A percentile compares a stretch with the other conserved stretches of the same genome.
Evolutionary conservation across 1,140 invertebrate species (phyloP).

Genomic region (Tribolium madens): DNA sequence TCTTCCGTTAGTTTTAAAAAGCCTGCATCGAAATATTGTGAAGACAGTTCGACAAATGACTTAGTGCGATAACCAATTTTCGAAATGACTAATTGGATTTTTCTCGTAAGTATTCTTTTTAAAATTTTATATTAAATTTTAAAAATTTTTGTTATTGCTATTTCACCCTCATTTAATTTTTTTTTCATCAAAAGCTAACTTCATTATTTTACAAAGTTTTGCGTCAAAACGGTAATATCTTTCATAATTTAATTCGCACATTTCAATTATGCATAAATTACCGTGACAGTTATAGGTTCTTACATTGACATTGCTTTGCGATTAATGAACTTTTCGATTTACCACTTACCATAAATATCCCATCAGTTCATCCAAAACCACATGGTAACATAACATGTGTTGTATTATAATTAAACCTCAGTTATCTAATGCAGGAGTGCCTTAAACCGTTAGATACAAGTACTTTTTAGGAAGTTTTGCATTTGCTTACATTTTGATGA

Average conservation of each 20-base stretch:
- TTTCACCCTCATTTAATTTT: neutral
- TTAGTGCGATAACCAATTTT: slow-evolving; percentile 24
- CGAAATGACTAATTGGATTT: slow-evolving; percentile 16
- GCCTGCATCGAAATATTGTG: slow-evolving; percentile 52
- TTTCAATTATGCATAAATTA: slow-evolving; percentile 10
- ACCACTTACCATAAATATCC: neutral
- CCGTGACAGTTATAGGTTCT: neutral
- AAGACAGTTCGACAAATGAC: slow-evolving; percentile 52
- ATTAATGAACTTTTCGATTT: slow-evolving; percentile 4
- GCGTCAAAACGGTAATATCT: too few species aligned
- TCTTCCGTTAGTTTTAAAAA: slow-evolving; percentile 59
- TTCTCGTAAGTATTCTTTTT: slow-evolving; percentile 21
- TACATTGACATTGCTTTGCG: slow-evolving; percentile 10
- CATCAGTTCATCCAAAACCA: slow-evolving; percentile 1
- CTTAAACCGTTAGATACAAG: slow-evolving; percentile 17
- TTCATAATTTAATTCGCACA: neutral
- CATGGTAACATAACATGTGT: slow-evolving; percentile 12
- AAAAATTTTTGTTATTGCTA: too few species aligned
- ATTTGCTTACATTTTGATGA: slow-evolving; percentile 12
- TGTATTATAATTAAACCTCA: slow-evolving; percentile 12
- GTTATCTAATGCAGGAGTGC: slow-evolving; percentile 16
- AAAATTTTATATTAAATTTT: too few species aligned
- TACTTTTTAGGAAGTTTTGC: too few species aligned
- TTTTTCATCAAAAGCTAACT: too few species aligned
- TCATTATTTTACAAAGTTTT: too few species aligned